These are phyloP conservation scores for Lasioglossum lativentre DNA, from an alignment of 2,888 invertebrate genomes.

Conservation along the genomic window DNA sequence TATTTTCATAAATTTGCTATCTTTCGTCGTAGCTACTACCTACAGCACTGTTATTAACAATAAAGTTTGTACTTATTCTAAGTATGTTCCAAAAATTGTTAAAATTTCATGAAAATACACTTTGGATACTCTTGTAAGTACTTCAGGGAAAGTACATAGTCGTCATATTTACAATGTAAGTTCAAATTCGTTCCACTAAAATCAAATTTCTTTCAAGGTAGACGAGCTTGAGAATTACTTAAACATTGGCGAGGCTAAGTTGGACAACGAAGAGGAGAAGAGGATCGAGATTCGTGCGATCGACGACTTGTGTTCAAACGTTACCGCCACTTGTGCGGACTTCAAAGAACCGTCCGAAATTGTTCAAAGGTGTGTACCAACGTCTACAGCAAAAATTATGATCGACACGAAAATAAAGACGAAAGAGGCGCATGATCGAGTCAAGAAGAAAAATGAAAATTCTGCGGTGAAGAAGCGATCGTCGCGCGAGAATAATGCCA, in stretches of 20 bases:
- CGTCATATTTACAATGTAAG: not conserved
- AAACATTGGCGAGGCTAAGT: constrained; percentile 10
- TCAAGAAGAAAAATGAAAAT: not conserved
- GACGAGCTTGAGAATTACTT: constrained; percentile 65
- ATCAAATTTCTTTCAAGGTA: constrained; percentile 54
- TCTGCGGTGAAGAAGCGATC: constrained; percentile 10
- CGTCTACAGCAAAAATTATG: constrained; percentile 5
- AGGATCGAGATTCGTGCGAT: constrained; percentile 32
- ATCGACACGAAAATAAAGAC: constrained; percentile 14
- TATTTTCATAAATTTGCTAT: too few species aligned
- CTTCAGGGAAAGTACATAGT: not conserved
- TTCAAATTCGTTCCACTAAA: not conserved
- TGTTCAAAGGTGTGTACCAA: constrained; percentile 26
- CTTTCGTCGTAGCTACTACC: too few species aligned
- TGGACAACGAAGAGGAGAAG: not conserved
- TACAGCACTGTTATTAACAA: not conserved
- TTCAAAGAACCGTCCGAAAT: constrained; percentile 10
- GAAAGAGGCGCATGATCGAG: not conserved
- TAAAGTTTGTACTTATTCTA: not conserved
- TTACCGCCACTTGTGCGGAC: constrained; percentile 1
- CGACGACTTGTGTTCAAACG: constrained; percentile 40
- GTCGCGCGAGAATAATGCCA: not conserved
- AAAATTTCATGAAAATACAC: too few species aligned
- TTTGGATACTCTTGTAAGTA: too few species aligned
- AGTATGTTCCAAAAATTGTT: too few species aligned